phyloP scores from a whole-genome alignment of 2,888 invertebrate species.

The Cataglyphis cursor region DNA sequence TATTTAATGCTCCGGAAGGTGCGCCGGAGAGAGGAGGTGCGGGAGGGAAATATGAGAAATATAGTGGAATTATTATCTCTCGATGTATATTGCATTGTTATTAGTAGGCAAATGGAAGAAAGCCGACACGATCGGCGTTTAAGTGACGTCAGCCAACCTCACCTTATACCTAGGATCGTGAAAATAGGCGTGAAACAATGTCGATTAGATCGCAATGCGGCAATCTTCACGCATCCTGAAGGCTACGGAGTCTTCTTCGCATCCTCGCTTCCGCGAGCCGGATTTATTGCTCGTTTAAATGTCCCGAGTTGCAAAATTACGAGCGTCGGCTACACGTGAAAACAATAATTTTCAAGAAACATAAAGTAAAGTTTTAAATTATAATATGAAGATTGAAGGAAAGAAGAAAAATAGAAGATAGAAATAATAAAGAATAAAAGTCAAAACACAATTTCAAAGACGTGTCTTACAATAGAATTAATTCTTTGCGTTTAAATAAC shows the following conservation, averaged over 20 bases:
- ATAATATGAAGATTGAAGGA: neutral
- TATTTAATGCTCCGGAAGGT: conserved; percentile 53
- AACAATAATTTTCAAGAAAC: neutral
- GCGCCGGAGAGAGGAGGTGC: conserved; percentile 36
- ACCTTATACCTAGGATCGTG: conserved; percentile 65
- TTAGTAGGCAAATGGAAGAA: conserved; percentile 62
- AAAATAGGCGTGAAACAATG: conserved; percentile 72
- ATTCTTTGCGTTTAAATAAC: neutral
- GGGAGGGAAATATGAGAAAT: conserved; percentile 16
- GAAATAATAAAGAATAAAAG: neutral
- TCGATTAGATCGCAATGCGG: conserved; percentile 63
- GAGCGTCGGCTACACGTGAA: neutral
- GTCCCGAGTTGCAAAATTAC: conserved; percentile 17
- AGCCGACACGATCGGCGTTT: conserved; percentile 51
- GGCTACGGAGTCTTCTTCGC: conserved; percentile 41
- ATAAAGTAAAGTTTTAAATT: neutral
- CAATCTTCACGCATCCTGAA: conserved; percentile 17
- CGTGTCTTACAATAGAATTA: neutral
- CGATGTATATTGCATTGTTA: conserved; percentile 31
- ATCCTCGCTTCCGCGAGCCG: conserved; percentile 48
- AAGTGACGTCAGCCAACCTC: conserved; percentile 69
- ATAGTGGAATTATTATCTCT: conserved; percentile 28
- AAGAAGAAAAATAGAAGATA: neutral
- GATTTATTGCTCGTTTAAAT: conserved; percentile 37
- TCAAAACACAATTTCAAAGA: neutral